These are phyloP conservation scores for Chaetogeoica ovagalla DNA, from an alignment of 2,888 invertebrate genomes.

Conservation along the genomic window DNA sequence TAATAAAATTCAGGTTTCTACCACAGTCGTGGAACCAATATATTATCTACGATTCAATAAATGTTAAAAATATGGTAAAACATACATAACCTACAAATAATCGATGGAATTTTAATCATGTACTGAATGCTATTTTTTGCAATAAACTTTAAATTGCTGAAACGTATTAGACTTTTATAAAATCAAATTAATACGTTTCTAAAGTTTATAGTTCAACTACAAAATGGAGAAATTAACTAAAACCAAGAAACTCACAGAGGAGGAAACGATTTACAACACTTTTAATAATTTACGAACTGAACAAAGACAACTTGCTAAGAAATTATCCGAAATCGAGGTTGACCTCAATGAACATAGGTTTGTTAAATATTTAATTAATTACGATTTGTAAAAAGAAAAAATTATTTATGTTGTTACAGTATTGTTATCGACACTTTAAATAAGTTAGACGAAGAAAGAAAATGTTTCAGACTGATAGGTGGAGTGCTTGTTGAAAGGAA, in stretches of 20 bases:
- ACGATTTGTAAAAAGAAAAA: not conserved
- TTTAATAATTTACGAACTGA: slow-evolving; percentile 87
- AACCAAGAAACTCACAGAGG: slow-evolving; percentile 65
- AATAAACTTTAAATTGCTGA: no score
- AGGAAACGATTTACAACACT: slow-evolving; percentile 77
- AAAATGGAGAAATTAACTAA: slow-evolving; percentile 54
- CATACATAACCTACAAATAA: no score
- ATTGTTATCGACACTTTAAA: slow-evolving; percentile 92
- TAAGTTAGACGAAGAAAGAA: slow-evolving; percentile 79
- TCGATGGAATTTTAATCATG: no score
- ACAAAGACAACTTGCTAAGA: slow-evolving; percentile 82
- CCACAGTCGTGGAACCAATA: no score
- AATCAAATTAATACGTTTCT: no score
- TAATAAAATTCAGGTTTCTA: no score
- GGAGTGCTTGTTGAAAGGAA: slow-evolving; percentile 91
- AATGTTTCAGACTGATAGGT: slow-evolving; percentile 91
- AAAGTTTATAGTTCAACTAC: not conserved
- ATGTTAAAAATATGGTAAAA: no score
- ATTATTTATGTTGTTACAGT: slow-evolving; percentile 64
- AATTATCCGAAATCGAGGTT: slow-evolving; percentile 89
- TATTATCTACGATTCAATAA: no score
- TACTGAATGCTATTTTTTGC: no score
- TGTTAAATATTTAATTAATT: slow-evolving; percentile 57
- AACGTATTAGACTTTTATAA: no score
- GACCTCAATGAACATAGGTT: slow-evolving; percentile 97